Evolutionary conservation across 2,888 invertebrate species (phyloP), one percentile per base, ranked within the genome.

Genomic region (Neria commutata): DNA sequence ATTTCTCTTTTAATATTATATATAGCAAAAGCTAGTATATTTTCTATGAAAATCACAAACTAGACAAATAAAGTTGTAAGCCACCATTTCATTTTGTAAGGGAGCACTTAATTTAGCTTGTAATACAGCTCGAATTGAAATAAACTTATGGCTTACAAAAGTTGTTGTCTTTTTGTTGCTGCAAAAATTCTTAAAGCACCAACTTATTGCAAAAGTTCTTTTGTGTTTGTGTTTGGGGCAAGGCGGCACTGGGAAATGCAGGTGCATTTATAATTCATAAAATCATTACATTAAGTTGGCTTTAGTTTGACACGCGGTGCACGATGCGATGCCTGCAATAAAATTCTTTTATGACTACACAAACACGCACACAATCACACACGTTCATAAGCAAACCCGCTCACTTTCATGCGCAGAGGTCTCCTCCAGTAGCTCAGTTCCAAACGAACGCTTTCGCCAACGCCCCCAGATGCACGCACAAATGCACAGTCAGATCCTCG

Each of bases 191-290:
- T 26, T 21, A 1, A 29, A 46, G 16, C n/a, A 24, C 8, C 11
- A 29, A 21, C 23, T 24, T 47, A 23, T 17, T 3, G 14, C 8
- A 3, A 17, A 3, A 45, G 45, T 17, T 17, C 47, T 19, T 26
- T 40, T 34, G 14, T 23, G 53, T 10, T 24, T 3, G 34, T 17
- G 42, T 53, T 40, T 45, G 6, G 42, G 19, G 58, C 21, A 46
- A n/a, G n/a, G n/a, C n/a, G 24, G 45, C 11, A 37, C 21, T 14
- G 25, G 8, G 10, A 17, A 23, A 10, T 34, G n/a, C 33, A 68
- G 67, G 65, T 70, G 68, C 67, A 74, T 76, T 69, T 72, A 73
- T 76, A 73, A 76, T 76, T 76, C 72, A 76, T 76, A 70, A 71
- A 76, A 76, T 75, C 76, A 76, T 76, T 74, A 76, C 76, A 74